These are phyloP conservation scores for Gallinago media DNA, from an alignment of 2,113 vertebrate genomes.

Conservation along the genomic window DNA sequence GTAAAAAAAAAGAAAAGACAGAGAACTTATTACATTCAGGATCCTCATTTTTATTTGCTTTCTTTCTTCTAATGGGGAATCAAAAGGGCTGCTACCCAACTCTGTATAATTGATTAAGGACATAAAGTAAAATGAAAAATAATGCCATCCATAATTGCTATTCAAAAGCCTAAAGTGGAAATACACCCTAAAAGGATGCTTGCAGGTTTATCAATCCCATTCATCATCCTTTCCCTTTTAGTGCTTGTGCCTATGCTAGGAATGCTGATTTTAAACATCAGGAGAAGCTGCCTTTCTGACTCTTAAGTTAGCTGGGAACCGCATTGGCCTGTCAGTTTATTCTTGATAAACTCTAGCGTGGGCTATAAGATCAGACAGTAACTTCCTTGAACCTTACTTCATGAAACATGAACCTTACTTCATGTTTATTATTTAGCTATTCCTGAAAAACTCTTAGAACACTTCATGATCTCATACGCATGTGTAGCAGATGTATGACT, in stretches of 20 bases:
- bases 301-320: neutral
- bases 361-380: neutral
- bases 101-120: constrained; percentile 17
- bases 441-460: neutral
- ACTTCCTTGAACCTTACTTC: neutral
- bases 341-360: neutral
- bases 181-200: neutral
- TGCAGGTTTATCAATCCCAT: neutral
- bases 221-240: neutral
- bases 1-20: neutral
- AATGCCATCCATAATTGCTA: neutral
- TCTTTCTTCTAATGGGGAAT: neutral
- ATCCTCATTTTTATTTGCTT: constrained; percentile 18
- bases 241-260: neutral
- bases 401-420: neutral
- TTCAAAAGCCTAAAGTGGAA: constrained; percentile 1
- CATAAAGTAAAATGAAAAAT: constrained; percentile 20
- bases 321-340: neutral
- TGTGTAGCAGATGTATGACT: neutral
- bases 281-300: neutral
- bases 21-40: neutral
- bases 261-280: constrained; percentile 1
- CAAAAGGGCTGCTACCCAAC: neutral
- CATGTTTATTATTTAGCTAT: neutral
- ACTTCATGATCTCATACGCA: neutral